Conservation (phyloP, 2,888 invertebrate genomes). For the Ramazzottius varieornatus region DNA sequence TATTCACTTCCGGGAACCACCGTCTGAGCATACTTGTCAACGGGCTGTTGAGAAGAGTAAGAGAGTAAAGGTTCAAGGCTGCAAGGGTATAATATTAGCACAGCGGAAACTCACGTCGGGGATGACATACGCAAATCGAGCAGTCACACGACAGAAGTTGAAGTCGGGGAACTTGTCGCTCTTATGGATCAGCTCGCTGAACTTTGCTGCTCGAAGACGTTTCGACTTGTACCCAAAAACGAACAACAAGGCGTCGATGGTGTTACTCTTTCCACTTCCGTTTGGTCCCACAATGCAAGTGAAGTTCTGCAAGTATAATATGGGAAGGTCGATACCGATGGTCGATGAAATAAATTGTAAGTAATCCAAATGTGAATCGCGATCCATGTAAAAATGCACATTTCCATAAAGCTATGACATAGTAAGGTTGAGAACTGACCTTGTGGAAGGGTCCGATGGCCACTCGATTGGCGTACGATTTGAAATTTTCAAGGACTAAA, state of each 20-base stretch:
- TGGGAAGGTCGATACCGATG: too few relatives aligned
- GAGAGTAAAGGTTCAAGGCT: too few relatives aligned
- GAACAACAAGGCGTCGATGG: slow-evolving; percentile 94
- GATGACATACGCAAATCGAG: slow-evolving; percentile 55
- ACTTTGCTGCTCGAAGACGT: slow-evolving; percentile 81
- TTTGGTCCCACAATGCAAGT: slow-evolving; percentile 92
- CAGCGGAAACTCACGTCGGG: slow-evolving; percentile 34
- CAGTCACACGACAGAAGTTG: slow-evolving; percentile 52
- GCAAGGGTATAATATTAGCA: neutral
- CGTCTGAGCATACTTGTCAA: neutral
- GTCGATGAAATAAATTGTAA: too few relatives aligned
- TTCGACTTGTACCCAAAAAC: slow-evolving; percentile 89
- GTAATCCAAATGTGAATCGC: too few relatives aligned
- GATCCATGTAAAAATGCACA: neutral
- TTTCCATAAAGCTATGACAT: neutral
- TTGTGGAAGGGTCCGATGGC: neutral
- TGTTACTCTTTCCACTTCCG: slow-evolving; percentile 95
- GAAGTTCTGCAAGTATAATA: slow-evolving; percentile 42
- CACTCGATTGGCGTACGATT: neutral
- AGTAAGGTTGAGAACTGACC: neutral
- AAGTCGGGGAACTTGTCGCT: slow-evolving; percentile 50
- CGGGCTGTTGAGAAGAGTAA: neutral
- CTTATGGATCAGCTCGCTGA: slow-evolving; percentile 70
- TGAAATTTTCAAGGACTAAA: neutral
- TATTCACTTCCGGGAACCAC: neutral